Conservation (phyloP, 2,797 vertebrate species). For the Enteromius argenteus region DNA sequence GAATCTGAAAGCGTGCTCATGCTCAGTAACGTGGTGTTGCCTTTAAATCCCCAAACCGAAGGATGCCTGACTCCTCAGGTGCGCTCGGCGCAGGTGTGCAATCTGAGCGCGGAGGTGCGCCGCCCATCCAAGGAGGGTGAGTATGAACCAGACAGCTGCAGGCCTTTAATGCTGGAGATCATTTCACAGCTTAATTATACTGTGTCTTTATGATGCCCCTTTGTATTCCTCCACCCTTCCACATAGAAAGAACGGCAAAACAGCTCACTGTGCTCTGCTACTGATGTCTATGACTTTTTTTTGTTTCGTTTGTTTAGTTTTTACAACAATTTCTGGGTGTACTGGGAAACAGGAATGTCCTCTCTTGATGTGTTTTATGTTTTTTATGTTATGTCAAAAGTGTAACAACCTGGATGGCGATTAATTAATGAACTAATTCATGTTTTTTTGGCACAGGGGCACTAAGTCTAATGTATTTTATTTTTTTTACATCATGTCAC, state of each 20-base stretch:
- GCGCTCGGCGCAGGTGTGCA: constrained; percentile 96
- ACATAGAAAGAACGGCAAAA: constrained; percentile 29
- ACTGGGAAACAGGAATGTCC: not conserved
- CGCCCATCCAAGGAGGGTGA: constrained; percentile 98
- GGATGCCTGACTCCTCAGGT: constrained; percentile 97
- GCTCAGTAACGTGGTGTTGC: constrained; percentile 97
- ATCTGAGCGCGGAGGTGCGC: constrained; percentile 95
- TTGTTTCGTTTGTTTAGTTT: not conserved
- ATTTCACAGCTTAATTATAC: constrained; percentile 45
- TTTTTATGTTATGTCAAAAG: constrained; percentile 13
- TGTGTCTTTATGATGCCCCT: constrained; percentile 36
- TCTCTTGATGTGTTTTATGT: constrained; percentile 21
- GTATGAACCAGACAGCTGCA: constrained; percentile 70
- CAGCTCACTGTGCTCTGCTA: constrained; percentile 33
- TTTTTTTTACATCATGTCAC: not conserved
- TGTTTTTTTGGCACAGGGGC: not conserved
- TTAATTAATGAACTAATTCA: constrained; percentile 3
- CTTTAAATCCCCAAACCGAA: constrained; percentile 97
- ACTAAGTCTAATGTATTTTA: constrained; percentile 11
- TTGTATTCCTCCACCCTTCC: constrained; percentile 50
- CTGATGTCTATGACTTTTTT: constrained; percentile 18
- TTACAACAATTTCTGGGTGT: constrained; percentile 5
- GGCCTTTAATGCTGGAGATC: constrained; percentile 28
- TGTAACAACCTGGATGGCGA: constrained; percentile 11
- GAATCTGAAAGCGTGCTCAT: constrained; percentile 93